Conservation (phyloP, 1,140 invertebrate genomes). For the Eulimnadia texana region DNA sequence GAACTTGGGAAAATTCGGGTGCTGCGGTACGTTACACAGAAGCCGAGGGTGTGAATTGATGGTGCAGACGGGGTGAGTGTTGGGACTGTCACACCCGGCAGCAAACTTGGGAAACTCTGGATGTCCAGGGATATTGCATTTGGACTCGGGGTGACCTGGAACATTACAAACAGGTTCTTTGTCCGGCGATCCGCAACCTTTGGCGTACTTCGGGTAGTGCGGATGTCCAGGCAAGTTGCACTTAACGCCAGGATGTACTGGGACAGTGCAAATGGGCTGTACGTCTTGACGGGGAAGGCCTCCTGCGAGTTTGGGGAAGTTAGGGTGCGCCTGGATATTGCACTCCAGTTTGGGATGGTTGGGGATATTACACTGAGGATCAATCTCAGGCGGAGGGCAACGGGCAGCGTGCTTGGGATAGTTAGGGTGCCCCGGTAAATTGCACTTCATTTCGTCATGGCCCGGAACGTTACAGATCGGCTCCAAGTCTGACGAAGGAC, state of each 20-base stretch:
- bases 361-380: slow-evolving; percentile 10
- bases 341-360: slow-evolving; percentile 7
- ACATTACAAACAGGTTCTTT: slow-evolving; percentile 12
- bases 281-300: not conserved
- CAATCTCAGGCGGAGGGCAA: not conserved
- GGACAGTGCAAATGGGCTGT: slow-evolving; percentile 1
- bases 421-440: slow-evolving; percentile 7
- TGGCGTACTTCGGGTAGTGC: slow-evolving; percentile 7
- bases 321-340: slow-evolving; percentile 12
- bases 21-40: slow-evolving; percentile 14
- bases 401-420: slow-evolving; percentile 9
- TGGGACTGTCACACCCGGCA: slow-evolving; percentile 3
- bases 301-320: slow-evolving; percentile 10
- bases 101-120: slow-evolving; percentile 13
- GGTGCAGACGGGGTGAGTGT: slow-evolving; percentile 8
- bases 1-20: slow-evolving; percentile 15
- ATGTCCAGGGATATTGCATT: slow-evolving; percentile 16
- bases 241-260: slow-evolving; percentile 2
- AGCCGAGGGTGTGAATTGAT: slow-evolving; percentile 12
- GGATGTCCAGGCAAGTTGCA: slow-evolving; percentile 17
- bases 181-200: not conserved
- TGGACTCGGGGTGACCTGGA: slow-evolving; percentile 1
- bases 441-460: slow-evolving; percentile 15
- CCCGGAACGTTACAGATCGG: slow-evolving; percentile 7
- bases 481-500: slow-evolving; percentile 1